These are phyloP conservation scores for Chaitophorus viminalis DNA, from an alignment of 2,888 invertebrate species.

Conservation along the genomic window DNA sequence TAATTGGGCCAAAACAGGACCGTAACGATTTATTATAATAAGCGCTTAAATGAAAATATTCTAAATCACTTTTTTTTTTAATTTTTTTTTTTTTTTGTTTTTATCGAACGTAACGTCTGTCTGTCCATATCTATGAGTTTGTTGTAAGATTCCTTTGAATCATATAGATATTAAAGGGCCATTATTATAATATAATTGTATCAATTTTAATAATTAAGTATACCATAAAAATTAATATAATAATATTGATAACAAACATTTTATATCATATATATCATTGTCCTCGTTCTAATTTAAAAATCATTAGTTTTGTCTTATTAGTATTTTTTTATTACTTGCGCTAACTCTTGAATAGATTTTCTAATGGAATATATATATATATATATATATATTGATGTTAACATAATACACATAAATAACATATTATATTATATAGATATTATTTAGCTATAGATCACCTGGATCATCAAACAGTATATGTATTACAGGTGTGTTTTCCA, in stretches of 20 bases:
- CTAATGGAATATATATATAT: constrained; percentile 15
- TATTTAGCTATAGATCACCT: constrained; percentile 34
- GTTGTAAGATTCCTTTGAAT: constrained; percentile 7
- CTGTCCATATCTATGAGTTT: constrained; percentile 51
- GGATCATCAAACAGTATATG: constrained; percentile 18
- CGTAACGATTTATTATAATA: constrained; percentile 13
- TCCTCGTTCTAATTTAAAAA: constrained; percentile 39
- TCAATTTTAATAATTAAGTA: constrained; percentile 27
- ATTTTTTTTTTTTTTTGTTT: background rate
- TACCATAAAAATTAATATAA: constrained; percentile 28
- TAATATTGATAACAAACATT: constrained; percentile 28
- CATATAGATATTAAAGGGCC: constrained; percentile 8
- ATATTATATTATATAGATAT: constrained; percentile 15
- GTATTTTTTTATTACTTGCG: constrained; percentile 57
- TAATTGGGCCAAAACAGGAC: constrained; percentile 21
- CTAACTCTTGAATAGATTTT: constrained; percentile 32
- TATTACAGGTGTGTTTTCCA: background rate
- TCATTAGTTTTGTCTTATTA: constrained; percentile 56
- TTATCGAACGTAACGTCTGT: constrained; percentile 27
- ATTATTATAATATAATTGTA: constrained; percentile 33
- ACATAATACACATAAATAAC: background rate
- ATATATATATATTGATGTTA: too few species aligned
- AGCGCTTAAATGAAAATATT: constrained; percentile 55
- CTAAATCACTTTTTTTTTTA: constrained; percentile 45
- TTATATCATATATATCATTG: constrained; percentile 47